phyloP scores from a whole-genome alignment of 2,113 vertebrate species.

The Desmodus rotundus region DNA sequence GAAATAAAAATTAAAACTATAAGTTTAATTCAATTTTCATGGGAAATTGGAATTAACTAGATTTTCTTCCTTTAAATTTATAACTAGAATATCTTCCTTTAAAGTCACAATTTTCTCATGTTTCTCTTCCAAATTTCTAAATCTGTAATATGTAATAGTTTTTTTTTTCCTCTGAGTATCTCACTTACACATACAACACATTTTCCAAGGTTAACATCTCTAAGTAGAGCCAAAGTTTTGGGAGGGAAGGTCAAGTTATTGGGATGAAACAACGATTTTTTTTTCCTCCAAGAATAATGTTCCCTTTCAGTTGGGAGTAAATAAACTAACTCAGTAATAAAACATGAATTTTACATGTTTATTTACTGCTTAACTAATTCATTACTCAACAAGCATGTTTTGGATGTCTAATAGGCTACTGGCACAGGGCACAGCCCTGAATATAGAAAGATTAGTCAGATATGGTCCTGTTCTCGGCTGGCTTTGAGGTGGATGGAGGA shows the following conservation, averaged over 20 bases:
- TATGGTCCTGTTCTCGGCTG: neutral
- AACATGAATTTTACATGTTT: neutral
- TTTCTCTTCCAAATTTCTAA: neutral
- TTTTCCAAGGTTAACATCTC: neutral
- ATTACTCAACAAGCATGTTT: neutral
- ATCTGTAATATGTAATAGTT: neutral
- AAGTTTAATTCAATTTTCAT: neutral
- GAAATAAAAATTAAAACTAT: neutral
- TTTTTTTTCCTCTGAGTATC: neutral
- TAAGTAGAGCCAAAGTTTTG: neutral
- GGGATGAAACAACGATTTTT: neutral
- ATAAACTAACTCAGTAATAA: neutral
- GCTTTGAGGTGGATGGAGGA: neutral
- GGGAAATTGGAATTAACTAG: neutral
- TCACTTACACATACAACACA: neutral
- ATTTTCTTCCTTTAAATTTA: neutral
- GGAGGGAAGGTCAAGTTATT: neutral
- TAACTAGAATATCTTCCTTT: neutral
- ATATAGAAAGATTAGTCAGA: neutral
- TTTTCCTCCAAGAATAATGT: neutral
- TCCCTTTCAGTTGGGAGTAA: neutral
- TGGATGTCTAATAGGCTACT: neutral
- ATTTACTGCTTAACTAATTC: too few species aligned
- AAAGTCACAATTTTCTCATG: neutral
- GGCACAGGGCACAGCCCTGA: neutral